phyloP scores from a whole-genome alignment of 2,888 invertebrate genomes.

The Girardia tigrina region DNA sequence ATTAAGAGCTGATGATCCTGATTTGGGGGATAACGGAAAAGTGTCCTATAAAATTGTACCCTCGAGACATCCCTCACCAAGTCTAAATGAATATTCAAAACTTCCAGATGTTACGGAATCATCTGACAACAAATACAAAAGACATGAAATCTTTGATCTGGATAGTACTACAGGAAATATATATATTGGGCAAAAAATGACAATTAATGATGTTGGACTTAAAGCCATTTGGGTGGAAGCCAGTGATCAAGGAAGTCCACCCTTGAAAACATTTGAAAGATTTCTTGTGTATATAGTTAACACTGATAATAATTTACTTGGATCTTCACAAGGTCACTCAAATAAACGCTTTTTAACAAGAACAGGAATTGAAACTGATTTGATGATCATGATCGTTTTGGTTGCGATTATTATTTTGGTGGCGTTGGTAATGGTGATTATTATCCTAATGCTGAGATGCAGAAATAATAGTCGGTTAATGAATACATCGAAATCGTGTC shows the following conservation, averaged over 20 bases:
- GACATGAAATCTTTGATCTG: neutral
- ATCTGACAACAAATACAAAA: neutral
- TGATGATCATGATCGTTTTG: slow-evolving; percentile 19
- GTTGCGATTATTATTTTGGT: slow-evolving; percentile 1
- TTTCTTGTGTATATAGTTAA: neutral
- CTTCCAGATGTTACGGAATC: neutral
- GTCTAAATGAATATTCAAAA: neutral
- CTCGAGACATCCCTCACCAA: neutral
- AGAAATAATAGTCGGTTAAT: neutral
- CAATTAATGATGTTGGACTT: neutral
- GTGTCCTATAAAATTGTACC: slow-evolving; percentile 25
- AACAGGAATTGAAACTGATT: neutral
- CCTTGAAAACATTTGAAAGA: neutral
- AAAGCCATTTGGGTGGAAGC: neutral
- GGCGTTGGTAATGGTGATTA: neutral
- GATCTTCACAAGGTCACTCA: neutral
- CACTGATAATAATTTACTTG: neutral
- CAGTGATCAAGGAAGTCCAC: slow-evolving; percentile 6
- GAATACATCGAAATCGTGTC: neutral
- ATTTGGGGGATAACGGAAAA: slow-evolving; percentile 34
- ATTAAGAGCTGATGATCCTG: slow-evolving; percentile 25
- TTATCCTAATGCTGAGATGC: slow-evolving; percentile 1
- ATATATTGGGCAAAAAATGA: slow-evolving; percentile 1
- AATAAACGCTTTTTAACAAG: neutral
- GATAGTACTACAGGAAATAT: neutral